phyloP scores from a whole-genome alignment of 2,797 vertebrate species.

The Nasua narica region DNA sequence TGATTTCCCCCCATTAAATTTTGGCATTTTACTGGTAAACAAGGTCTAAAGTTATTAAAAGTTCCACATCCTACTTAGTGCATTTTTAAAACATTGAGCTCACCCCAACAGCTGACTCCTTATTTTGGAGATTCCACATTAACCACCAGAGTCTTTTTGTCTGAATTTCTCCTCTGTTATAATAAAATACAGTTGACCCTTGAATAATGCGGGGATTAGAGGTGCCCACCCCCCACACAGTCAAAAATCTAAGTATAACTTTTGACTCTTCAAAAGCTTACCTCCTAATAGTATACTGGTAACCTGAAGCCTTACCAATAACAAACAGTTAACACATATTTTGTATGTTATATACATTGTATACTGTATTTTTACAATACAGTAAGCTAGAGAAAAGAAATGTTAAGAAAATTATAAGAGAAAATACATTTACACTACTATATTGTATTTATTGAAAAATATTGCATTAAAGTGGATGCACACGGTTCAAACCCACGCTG shows the following conservation, averaged over 20 bases:
- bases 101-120: not conserved
- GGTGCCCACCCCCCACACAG: not conserved
- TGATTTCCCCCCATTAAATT: not conserved
- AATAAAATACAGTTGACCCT: not conserved
- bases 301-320: not conserved
- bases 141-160: not conserved
- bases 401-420: not conserved
- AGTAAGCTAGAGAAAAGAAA: not conserved
- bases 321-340: not conserved
- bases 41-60: not conserved
- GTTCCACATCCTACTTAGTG: not conserved
- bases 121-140: slow-evolving; percentile 15
- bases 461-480: not conserved
- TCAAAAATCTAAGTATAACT: not conserved
- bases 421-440: not conserved
- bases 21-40: not conserved
- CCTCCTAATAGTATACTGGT: not conserved
- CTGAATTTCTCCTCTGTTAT: not conserved
- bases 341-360: not conserved
- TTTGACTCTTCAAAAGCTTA: not conserved
- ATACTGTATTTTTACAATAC: not conserved
- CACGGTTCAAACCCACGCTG: not conserved
- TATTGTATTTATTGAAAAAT: not conserved
- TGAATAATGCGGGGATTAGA: not conserved
- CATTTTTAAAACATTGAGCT: not conserved